Conservation (phyloP, 2,888 invertebrate species). For the Tipula confusa region DNA sequence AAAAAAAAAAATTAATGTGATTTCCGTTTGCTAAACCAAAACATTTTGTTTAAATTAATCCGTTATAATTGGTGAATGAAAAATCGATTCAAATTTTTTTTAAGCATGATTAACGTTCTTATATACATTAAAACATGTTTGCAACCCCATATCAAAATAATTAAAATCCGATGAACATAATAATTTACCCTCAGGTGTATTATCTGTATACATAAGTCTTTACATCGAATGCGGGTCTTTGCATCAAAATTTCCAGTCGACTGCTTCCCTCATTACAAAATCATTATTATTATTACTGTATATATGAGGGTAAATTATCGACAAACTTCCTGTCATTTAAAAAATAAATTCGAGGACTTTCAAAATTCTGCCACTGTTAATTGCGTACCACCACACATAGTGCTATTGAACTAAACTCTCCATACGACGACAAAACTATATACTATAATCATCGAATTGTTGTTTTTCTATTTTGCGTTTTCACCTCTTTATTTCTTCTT, state of each 20-base stretch:
- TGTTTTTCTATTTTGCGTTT: not conserved
- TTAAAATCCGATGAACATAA: not conserved
- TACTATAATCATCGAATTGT: not conserved
- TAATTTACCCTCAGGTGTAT: not conserved
- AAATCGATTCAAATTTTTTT: not conserved
- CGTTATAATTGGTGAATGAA: not conserved
- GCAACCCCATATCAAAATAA: not conserved
- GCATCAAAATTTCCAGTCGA: not conserved
- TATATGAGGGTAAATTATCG: not conserved
- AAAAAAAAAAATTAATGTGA: not conserved
- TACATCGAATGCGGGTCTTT: not conserved
- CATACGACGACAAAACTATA: not conserved
- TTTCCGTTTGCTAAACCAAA: not conserved
- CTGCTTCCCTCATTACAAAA: not conserved
- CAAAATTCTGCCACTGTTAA: not conserved
- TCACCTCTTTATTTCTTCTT: slow-evolving; percentile 8
- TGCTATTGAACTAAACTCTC: not conserved
- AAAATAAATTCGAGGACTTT: not conserved
- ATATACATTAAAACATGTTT: not conserved
- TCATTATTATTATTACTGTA: not conserved
- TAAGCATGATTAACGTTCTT: not conserved
- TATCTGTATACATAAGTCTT: not conserved
- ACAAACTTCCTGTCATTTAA: not conserved
- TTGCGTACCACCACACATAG: not conserved
- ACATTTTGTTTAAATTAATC: not conserved